A percentile compares a stretch with the other conserved stretches of the same genome.
Conservation (phyloP, 2,888 invertebrate genomes). For the Dermolepida albohirtum region DNA sequence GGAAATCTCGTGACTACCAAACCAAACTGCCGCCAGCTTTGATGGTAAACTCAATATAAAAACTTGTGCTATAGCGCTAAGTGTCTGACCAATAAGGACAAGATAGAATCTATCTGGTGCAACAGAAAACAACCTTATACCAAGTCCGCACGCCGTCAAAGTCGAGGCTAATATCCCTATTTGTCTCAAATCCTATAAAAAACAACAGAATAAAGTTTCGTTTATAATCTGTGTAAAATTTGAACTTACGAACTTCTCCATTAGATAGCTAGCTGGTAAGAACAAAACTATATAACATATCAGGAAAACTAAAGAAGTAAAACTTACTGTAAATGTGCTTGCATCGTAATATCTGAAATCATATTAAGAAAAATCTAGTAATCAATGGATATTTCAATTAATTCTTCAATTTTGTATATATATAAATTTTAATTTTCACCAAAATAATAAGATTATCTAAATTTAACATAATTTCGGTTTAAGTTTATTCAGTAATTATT, state of each 20-base stretch:
- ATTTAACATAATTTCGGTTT: too few species aligned
- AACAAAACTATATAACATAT: slow-evolving; percentile 93
- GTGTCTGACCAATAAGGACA: slow-evolving; percentile 87
- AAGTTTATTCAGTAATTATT: too few species aligned
- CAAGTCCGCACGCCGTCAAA: slow-evolving; percentile 83
- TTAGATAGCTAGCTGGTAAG: slow-evolving; percentile 92
- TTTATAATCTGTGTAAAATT: neutral
- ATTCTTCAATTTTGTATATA: too few species aligned
- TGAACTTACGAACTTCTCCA: slow-evolving; percentile 56
- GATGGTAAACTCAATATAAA: slow-evolving; percentile 93
- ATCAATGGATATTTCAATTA: too few species aligned
- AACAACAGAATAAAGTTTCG: neutral
- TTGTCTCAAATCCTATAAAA: slow-evolving; percentile 40
- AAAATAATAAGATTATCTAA: too few species aligned
- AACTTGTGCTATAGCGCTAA: slow-evolving; percentile 86
- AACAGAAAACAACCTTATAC: slow-evolving; percentile 89
- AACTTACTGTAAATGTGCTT: slow-evolving; percentile 80
- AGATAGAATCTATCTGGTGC: slow-evolving; percentile 86
- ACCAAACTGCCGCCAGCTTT: slow-evolving; percentile 94
- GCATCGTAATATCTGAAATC: slow-evolving; percentile 77
- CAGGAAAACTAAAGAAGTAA: slow-evolving; percentile 98
- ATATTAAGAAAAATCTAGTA: neutral
- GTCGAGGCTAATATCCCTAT: slow-evolving; percentile 34
- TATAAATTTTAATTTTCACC: too few species aligned
- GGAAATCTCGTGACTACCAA: slow-evolving; percentile 88